phyloP scores from a whole-genome alignment of 2,113 vertebrate species.

The Pterocles burchelli region DNA sequence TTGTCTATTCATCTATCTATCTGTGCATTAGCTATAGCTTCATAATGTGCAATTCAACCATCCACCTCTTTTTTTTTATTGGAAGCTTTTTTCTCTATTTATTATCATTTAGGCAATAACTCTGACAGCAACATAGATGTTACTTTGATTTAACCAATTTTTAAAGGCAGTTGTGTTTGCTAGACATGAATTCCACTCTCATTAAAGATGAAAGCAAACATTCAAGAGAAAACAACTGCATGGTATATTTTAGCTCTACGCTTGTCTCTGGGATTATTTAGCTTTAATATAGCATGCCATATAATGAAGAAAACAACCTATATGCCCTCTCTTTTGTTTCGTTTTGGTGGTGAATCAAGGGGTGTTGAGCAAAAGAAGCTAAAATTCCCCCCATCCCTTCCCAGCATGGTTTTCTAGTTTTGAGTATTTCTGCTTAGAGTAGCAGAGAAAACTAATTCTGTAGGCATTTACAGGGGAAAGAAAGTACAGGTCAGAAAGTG shows the following conservation, averaged over 20 bases:
- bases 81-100: background rate
- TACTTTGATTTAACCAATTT: constrained; percentile 42
- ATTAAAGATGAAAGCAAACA: constrained; percentile 45
- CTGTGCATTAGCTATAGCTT: background rate
- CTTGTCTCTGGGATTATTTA: background rate
- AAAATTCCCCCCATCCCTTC: background rate
- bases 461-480: background rate
- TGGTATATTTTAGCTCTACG: background rate
- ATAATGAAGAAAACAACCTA: background rate
- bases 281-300: background rate
- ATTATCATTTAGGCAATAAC: constrained; percentile 24
- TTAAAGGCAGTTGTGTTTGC: constrained; percentile 44
- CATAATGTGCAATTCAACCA: background rate
- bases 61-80: background rate
- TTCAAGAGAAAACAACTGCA: constrained; percentile 8
- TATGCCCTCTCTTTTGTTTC: background rate
- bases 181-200: constrained; percentile 16
- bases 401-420: background rate
- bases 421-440: background rate
- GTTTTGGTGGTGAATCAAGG: background rate
- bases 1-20: background rate
- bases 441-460: background rate
- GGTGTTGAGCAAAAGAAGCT: background rate
- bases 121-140: constrained; percentile 9
- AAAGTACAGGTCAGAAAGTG: background rate